phyloP scores from a whole-genome alignment of 1,140 invertebrate species.

The Pissodes strobi region DNA sequence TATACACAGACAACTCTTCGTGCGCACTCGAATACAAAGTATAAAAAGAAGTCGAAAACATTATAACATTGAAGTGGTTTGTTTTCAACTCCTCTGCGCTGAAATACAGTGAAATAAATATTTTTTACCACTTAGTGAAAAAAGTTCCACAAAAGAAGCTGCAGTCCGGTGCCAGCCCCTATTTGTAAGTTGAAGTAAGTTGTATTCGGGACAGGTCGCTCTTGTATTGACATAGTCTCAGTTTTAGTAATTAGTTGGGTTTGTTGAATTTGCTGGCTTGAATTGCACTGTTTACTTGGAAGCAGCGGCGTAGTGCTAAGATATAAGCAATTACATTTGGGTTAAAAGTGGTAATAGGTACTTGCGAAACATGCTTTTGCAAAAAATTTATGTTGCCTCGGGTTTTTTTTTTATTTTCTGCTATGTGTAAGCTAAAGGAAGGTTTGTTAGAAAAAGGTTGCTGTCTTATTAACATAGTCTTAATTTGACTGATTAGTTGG shows the following conservation, averaged over 20 bases:
- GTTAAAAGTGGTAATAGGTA: too few relatives aligned
- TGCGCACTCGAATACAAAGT: conserved; percentile 23
- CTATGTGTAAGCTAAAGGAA: too few relatives aligned
- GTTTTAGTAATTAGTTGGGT: conserved; percentile 27
- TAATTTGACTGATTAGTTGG: too few relatives aligned
- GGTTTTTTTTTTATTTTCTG: too few relatives aligned
- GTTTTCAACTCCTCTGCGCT: conserved; percentile 14
- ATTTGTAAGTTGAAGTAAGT: conserved; percentile 17
- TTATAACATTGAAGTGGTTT: conserved; percentile 31
- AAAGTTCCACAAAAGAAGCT: conserved; percentile 18
- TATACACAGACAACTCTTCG: conserved; percentile 22
- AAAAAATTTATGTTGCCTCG: too few relatives aligned
- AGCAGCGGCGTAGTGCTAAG: conserved; percentile 2
- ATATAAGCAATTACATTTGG: too few relatives aligned
- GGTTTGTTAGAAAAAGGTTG: too few relatives aligned
- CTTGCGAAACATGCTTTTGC: too few relatives aligned
- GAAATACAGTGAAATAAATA: conserved; percentile 27
- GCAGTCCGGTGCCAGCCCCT: neutral
- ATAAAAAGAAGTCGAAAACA: conserved; percentile 24
- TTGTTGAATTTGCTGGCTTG: conserved; percentile 15
- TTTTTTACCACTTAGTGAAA: conserved; percentile 17
- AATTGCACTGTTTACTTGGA: conserved; percentile 5
- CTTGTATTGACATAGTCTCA: conserved; percentile 26
- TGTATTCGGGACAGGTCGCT: conserved; percentile 16
- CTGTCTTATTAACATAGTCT: too few relatives aligned